Base-by-base conservation (phyloP, 2,113 vertebrate genomes). In the Alligator sinensis region DNA sequence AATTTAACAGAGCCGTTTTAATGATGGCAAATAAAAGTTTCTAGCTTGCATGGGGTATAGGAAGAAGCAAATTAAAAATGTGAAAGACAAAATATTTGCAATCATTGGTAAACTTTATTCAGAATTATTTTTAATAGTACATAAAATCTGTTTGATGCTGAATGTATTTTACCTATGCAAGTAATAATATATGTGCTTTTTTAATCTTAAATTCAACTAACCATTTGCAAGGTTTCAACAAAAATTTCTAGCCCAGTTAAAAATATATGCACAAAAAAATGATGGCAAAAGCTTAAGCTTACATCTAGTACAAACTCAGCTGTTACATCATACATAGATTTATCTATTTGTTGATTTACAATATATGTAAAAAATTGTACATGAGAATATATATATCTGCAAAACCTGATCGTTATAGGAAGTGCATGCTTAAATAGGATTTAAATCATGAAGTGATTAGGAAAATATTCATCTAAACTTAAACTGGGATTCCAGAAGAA, bases 401-500 rank as follows among this genome's bases (percentile, higher is more conserved):
- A 70, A 61, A 17, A 28, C 10, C 34, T 0, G 0, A 13, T 25
- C 60, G 9, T 16, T 38, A 6, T 2, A 62, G 5, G 0, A 0
- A 28, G 1, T 11, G 14, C 13, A 68, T 58, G 27, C 1, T 17
- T 57, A 6, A 77, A 11, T 30, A 54, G 59, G 18, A 38, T 0
- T 59, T 38, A 70, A n/a, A 84, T 28, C 66, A 30, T 6, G 0
- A 75, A 7, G 4, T 1, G 77, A 59, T 47, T 1, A 25, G 68
- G 54, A 59, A 22, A 14, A 77, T 66, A 55, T 27, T 57, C n/a
- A 7, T 66, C 5, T 1, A 3, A 63, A 4, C 25, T 68, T n/a
- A 1, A 91, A n/a, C 47, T 76, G 28, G 63, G 83, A 79, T 13
- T 2, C 6, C 54, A 0, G 2, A 2, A n/a, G 27, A 2, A 2